These are phyloP conservation scores for Frieseomelitta varia DNA, from an alignment of 1,140 invertebrate species.

Conservation along the genomic window DNA sequence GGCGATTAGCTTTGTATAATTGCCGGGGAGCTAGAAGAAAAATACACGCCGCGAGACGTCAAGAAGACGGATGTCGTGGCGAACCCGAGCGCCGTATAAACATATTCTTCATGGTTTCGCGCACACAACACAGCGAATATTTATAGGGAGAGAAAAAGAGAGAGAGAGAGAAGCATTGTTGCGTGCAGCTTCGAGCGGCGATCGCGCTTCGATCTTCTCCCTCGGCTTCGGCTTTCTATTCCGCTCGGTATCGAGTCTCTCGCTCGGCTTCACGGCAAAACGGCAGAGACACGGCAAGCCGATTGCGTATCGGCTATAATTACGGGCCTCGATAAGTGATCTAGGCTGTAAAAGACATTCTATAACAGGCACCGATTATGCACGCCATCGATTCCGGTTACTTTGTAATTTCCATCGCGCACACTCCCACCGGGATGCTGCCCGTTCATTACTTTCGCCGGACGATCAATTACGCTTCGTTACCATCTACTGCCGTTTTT, in stretches of 20 bases:
- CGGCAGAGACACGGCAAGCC: slow-evolving; percentile 37
- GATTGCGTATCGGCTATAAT: slow-evolving; percentile 61
- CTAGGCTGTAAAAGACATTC: slow-evolving; percentile 62
- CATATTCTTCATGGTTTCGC: slow-evolving; percentile 34
- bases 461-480: slow-evolving; percentile 41
- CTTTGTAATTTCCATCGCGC: slow-evolving; percentile 58
- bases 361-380: slow-evolving; percentile 48
- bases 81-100: slow-evolving; percentile 2
- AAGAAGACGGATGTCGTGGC: slow-evolving; percentile 15
- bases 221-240: slow-evolving; percentile 3
- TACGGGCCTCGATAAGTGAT: slow-evolving; percentile 63
- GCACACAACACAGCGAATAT: slow-evolving; percentile 39
- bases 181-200: slow-evolving; percentile 22
- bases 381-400: slow-evolving; percentile 60
- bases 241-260: slow-evolving; percentile 37
- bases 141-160: slow-evolving; percentile 36
- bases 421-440: neutral
- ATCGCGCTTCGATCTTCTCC: slow-evolving; percentile 39
- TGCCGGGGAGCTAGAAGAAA: slow-evolving; percentile 12
- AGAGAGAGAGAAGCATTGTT: slow-evolving; percentile 17
- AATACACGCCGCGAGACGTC: slow-evolving; percentile 27
- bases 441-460: slow-evolving; percentile 50
- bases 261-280: slow-evolving; percentile 57
- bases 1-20: slow-evolving; percentile 38
- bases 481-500: slow-evolving; percentile 24